Conservation (phyloP, 2,797 vertebrate genomes). For the Urocyon cinereoargenteus region DNA sequence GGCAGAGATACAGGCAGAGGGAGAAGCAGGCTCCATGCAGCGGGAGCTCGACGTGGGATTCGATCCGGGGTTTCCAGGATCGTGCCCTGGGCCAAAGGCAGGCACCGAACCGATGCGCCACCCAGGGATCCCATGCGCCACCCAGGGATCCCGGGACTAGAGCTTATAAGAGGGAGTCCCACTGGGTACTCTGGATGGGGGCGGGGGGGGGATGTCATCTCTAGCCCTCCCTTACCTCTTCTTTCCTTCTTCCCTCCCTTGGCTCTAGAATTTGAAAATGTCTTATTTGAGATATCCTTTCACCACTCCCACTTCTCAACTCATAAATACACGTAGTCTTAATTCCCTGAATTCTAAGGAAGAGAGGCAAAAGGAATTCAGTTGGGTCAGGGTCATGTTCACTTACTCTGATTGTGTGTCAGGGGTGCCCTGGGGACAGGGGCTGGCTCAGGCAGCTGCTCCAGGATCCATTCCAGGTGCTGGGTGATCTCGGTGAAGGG, state of each 20-base stretch:
- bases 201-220: background rate
- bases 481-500: constrained; percentile 92
- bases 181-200: background rate
- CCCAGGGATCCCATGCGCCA: no score
- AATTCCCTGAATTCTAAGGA: constrained; percentile 24
- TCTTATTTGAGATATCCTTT: background rate
- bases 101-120: no score
- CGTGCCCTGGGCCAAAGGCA: no score
- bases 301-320: background rate
- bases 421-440: constrained; percentile 53
- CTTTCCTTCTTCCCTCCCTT: background rate
- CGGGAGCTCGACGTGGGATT: no score
- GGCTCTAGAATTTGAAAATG: constrained; percentile 45
- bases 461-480: constrained; percentile 91
- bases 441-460: constrained; percentile 79
- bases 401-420: constrained; percentile 69
- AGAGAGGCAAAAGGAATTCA: background rate
- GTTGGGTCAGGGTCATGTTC: background rate
- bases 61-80: no score
- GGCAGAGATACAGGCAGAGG: no score
- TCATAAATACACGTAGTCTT: constrained; percentile 13
- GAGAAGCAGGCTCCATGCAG: no score
- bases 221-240: background rate
- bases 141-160: background rate
- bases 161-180: background rate